Conservation (phyloP, 2,797 vertebrate species). For the Oceanodroma leucorhoa region DNA sequence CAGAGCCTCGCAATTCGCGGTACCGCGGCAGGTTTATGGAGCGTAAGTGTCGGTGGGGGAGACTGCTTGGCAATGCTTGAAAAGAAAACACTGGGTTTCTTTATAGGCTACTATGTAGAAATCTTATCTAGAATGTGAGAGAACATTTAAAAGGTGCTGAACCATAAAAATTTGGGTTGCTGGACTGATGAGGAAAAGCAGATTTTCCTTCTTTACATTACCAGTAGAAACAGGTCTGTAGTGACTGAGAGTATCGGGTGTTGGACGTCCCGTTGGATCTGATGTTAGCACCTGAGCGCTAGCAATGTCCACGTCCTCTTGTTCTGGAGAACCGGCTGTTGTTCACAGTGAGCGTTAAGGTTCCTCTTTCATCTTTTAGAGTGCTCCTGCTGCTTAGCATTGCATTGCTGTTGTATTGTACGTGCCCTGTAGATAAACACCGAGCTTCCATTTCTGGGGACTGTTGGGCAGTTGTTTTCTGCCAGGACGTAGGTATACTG, state of each 20-base stretch:
- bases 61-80: neutral
- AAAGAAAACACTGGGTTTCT: fast-evolving
- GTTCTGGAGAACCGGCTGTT: neutral
- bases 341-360: neutral
- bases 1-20: slow-evolving; percentile 38
- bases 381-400: neutral
- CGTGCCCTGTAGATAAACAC: neutral
- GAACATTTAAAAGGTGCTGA: neutral
- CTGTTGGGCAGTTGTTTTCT: neutral
- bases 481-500: fast-evolving
- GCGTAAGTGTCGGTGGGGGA: slow-evolving; percentile 79
- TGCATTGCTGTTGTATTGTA: fast-evolving
- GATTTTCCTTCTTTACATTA: neutral
- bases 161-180: fast-evolving
- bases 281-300: neutral
- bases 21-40: slow-evolving; percentile 81
- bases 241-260: fast-evolving
- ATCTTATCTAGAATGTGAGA: neutral
- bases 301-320: fast-evolving
- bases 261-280: neutral
- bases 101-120: fast-evolving
- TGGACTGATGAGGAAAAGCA: neutral
- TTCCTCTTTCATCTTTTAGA: neutral
- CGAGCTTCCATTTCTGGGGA: fast-evolving
- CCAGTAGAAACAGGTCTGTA: neutral